Evolutionary conservation across 2,888 invertebrate species (phyloP), one percentile per base, ranked within the genome.

Genomic region (Synergus japonicus): DNA sequence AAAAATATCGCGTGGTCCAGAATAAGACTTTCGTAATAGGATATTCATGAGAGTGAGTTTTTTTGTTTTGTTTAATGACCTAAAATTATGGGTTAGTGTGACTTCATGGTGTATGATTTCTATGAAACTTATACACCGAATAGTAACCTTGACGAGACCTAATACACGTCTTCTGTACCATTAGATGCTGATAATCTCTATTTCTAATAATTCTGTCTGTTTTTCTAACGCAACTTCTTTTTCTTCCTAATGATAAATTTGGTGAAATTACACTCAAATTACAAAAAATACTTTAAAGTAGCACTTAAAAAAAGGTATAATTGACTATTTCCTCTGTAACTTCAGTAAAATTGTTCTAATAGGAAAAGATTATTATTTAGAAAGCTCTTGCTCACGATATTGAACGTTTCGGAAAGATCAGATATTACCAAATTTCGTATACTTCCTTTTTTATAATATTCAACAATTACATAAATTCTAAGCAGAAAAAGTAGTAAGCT

Each of bases 11-110:
- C 83, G 76, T 81, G 76, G 73, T 79, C 82, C 82, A 69, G 79
- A 80, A 83, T 85, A 87, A 88, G 86, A 83, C 54, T 86, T 86
- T 82, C 79, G 81, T 87, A 85, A 85, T 84, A 84, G 85, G 81
- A 85, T 82, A 85, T 86, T 83, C 86, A 85, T 86, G 84, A 84
- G 84, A 86, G 85, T 85, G 83, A 85, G 84, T 84, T 37, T 54
- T 87, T 85, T 87, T 87, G 85, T 86, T 87, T 86, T 81, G 81
- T 83, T 87, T 89, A 88, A 89, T 89, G 87, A 89, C 87, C 82
- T 84, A 85, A 89, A 88, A 89, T 89, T 88, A 88, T 81, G 85
- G 89, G 87, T 85, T 89, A 85, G 85, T 80, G 81, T 83, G 80
- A 85, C 81, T 86, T 84, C 84, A 83, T 82, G 83, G 84, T 81